phyloP scores from a whole-genome alignment of 2,888 invertebrate species.

The Drosophila atripex region DNA sequence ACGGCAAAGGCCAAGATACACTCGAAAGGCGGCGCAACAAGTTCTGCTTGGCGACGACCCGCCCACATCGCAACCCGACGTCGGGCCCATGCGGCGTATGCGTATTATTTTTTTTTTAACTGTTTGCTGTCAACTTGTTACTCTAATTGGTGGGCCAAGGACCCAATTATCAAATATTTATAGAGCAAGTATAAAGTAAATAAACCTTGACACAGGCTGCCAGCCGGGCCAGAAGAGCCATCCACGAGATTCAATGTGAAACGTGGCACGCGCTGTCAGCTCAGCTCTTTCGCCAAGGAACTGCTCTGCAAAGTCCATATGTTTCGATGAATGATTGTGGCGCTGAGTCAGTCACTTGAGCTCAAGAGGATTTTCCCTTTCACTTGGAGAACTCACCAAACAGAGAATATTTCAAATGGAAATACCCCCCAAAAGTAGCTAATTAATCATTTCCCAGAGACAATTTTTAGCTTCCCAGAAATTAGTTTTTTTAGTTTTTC shows the following conservation, averaged over 20 bases:
- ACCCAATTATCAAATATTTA: conserved; percentile 71
- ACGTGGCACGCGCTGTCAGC: conserved; percentile 40
- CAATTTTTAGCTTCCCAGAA: conserved; percentile 28
- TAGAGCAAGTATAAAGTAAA: conserved; percentile 56
- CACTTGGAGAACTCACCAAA: conserved; percentile 17
- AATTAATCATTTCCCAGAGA: conserved; percentile 65
- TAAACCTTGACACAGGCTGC: conserved; percentile 44
- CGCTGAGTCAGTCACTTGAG: conserved; percentile 65
- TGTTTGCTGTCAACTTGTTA: conserved; percentile 15
- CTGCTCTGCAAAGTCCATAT: conserved; percentile 14
- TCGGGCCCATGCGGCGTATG: conserved; percentile 54
- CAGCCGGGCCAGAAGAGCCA: background rate
- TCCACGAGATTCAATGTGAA: conserved; percentile 29
- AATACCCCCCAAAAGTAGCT: conserved; percentile 40
- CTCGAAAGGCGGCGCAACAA: conserved; percentile 57
- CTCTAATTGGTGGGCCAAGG: conserved; percentile 59
- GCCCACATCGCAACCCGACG: conserved; percentile 9
- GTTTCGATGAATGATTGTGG: conserved; percentile 60
- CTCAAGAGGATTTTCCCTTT: conserved; percentile 65
- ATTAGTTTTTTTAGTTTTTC: conserved; percentile 49
- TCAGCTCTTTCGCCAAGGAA: conserved; percentile 18
- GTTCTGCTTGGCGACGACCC: conserved; percentile 32
- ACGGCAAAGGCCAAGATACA: conserved; percentile 1
- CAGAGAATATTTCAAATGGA: conserved; percentile 18
- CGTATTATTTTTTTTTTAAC: conserved; percentile 37